Evolutionary conservation across 2,113 vertebrate species (phyloP), one percentile per base, ranked within the genome.

Genomic region (Cygnus buccinator): DNA sequence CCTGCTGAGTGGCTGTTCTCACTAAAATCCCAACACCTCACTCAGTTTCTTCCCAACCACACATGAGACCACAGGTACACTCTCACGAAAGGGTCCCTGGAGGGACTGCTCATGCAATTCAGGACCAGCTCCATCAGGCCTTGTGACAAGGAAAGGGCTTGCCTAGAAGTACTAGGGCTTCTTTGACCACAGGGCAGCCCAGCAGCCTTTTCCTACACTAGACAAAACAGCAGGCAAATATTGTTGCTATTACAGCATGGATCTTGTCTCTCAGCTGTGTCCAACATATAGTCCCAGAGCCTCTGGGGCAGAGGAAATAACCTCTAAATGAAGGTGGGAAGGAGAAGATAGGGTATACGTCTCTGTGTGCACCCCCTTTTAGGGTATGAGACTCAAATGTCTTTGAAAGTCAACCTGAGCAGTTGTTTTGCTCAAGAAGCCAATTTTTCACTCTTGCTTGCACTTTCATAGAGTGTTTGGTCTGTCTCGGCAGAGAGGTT

Each of bases 401-500:
- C 52, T 89, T 67, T 96, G 73, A 93, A 94, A 95, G 66, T 94
- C 86, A 79, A 76, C 86, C 66, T 82, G 94, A 94, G 91, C 44
- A 62, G 81, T 29, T 91, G 84, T 75, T 95, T 17, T 91, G 84
- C 82, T 90, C 59, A 41, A 84, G 84, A 75, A 94, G 94, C 46
- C 63, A 65, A 50, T 96, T 97, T 95, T 95, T 37, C 78, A 84
- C 79, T 89, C 67, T 48, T 37, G 72, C 84, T 82, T 93, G 67
- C 92, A 87, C 71, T 96, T 95, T 95, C 61, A 61, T 26, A 63
- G 71, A 87, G 84, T 80, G 89, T 82, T 92, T 43, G 68, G 91
- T 88, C 59, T 97, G 91, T 75, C 93, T 95, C 11, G 3, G 41
- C 87, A 95, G 78, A 95, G 92, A 93, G 89, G 87, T 96, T 95